Percentiles rank a stretch among this genome's conserved stretches.
These are phyloP conservation scores for Podarcis lilfordi DNA, from an alignment of 2,797 vertebrate genomes.

Conservation along the genomic window DNA sequence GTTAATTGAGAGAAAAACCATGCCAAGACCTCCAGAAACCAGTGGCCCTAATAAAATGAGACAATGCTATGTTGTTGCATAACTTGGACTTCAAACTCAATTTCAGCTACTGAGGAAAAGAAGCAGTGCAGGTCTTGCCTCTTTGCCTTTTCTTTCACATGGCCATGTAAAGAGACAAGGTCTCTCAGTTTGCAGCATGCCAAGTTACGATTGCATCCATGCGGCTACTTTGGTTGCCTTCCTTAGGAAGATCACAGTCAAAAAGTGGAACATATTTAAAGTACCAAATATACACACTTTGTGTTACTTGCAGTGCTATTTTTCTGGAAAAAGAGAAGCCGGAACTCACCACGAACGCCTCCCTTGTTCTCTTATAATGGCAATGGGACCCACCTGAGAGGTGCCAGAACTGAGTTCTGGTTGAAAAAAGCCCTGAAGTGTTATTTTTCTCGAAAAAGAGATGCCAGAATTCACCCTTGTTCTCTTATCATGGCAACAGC, in stretches of 20 bases:
- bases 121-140: slow-evolving; percentile 38
- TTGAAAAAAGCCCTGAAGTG: too few species aligned
- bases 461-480: too few species aligned
- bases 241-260: not conserved
- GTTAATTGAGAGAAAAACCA: slow-evolving; percentile 77
- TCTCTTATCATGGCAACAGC: too few species aligned
- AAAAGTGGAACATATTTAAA: not conserved
- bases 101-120: slow-evolving; percentile 39
- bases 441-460: too few species aligned
- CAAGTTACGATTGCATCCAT: slow-evolving; percentile 32
- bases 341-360: fast-evolving
- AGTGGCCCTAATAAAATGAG: slow-evolving; percentile 82
- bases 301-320: too few species aligned
- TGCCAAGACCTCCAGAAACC: slow-evolving; percentile 71
- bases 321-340: too few species aligned
- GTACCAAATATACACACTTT: not conserved
- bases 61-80: slow-evolving; percentile 82
- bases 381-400: too few species aligned
- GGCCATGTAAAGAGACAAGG: not conserved
- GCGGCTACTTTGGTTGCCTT: not conserved
- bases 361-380: too few species aligned
- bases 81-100: slow-evolving; percentile 68
- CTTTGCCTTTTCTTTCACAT: not conserved
- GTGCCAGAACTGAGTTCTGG: too few species aligned
- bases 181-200: not conserved